A percentile compares a stretch with the other conserved stretches of the same genome.
Evolutionary conservation across 2,888 invertebrate species (phyloP).

Genomic region (Phania funesta): DNA sequence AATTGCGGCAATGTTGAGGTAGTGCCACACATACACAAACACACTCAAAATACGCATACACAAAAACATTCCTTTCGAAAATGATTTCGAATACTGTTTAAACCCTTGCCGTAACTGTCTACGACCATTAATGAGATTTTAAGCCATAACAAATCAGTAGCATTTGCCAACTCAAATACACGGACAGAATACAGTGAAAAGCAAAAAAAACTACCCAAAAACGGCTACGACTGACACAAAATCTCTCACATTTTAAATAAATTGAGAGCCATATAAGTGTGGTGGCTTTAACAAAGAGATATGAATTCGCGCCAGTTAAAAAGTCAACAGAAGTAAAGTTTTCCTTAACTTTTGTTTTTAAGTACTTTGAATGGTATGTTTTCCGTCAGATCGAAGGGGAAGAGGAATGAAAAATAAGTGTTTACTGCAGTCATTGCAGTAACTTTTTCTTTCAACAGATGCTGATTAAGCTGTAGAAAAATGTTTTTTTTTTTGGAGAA

Average conservation of each 20-base stretch:
- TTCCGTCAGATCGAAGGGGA: not conserved
- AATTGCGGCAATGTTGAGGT: too few relatives aligned
- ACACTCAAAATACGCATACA: too few relatives aligned
- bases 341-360: constrained; percentile 17
- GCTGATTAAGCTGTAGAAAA: not conserved
- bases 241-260: constrained; percentile 60
- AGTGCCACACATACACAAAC: too few relatives aligned
- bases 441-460: constrained; percentile 4
- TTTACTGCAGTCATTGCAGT: constrained; percentile 29
- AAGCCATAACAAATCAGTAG: constrained; percentile 60
- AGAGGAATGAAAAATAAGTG: not conserved
- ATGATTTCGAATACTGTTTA: constrained; percentile 6
- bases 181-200: not conserved
- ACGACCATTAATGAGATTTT: constrained; percentile 65
- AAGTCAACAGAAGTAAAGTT: constrained; percentile 8
- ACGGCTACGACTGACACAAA: constrained; percentile 34
- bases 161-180: constrained; percentile 58
- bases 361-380: not conserved
- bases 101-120: constrained; percentile 7
- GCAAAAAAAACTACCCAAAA: not conserved
- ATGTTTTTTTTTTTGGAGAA: too few relatives aligned
- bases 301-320: constrained; percentile 34
- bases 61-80: not conserved
- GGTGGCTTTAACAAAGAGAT: constrained; percentile 28
- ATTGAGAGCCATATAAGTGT: constrained; percentile 61